These are phyloP conservation scores for Drosophila nannoptera DNA, from an alignment of 1,140 invertebrate species.

Conservation along the genomic window DNA sequence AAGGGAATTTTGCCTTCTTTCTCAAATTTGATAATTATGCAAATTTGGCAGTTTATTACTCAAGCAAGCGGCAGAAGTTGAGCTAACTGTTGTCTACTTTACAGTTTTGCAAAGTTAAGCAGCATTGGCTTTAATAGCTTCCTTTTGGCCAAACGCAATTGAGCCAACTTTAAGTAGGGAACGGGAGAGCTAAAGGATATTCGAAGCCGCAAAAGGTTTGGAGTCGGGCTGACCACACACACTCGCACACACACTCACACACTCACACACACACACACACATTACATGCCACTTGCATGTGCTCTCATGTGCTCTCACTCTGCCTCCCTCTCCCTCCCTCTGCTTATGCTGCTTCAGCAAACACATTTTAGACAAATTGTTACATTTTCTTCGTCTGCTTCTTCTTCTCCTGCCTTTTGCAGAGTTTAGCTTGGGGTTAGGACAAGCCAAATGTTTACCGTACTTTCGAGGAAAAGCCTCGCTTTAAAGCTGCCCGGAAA, in stretches of 20 bases:
- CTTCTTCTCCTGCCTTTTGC: not conserved
- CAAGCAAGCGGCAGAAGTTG: too few relatives aligned
- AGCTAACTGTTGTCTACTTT: too few relatives aligned
- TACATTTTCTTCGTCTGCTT: constrained; percentile 8
- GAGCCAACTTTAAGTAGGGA: too few relatives aligned
- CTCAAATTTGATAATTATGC: too few relatives aligned
- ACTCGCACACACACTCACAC: not conserved
- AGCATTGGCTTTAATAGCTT: too few relatives aligned
- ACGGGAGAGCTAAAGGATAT: too few relatives aligned
- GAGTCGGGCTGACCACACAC: constrained; percentile 12
- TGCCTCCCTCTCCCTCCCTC: too few relatives aligned
- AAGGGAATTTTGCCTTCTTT: too few relatives aligned
- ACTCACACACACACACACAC: not conserved
- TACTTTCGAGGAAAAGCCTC: constrained; percentile 9
- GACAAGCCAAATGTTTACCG: constrained; percentile 16
- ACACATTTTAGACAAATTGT: constrained; percentile 48
- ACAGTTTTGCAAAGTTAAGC: too few relatives aligned
- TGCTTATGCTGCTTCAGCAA: constrained; percentile 19
- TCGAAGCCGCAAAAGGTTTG: constrained; percentile 29
- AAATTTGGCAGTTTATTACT: too few relatives aligned
- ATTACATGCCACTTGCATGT: not conserved
- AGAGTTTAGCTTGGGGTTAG: constrained; percentile 1
- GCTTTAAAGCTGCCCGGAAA: not conserved
- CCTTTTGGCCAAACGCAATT: too few relatives aligned
- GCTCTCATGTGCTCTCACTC: not conserved